Conservation (phyloP, 2,113 vertebrate species). For the Scortum barcoo region DNA sequence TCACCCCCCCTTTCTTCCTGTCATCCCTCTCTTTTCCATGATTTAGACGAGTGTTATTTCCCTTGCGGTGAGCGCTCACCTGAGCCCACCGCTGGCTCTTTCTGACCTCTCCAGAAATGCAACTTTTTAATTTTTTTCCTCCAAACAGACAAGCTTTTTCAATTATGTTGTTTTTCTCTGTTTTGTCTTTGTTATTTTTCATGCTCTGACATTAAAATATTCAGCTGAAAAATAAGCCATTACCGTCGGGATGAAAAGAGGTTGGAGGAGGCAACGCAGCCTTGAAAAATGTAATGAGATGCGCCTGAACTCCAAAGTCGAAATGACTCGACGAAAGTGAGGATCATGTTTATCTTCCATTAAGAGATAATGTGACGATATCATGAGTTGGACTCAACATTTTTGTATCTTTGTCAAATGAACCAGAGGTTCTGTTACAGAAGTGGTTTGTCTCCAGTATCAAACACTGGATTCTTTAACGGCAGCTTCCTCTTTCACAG, state of each 20-base stretch:
- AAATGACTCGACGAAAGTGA: not conserved
- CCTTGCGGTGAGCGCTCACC: conserved; percentile 36
- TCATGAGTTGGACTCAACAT: not conserved
- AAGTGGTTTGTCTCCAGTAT: too few relatives aligned
- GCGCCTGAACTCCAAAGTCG: not conserved
- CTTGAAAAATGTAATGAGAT: not conserved
- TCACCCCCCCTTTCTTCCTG: conserved; percentile 2
- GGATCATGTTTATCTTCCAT: not conserved
- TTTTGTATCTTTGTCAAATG: not conserved
- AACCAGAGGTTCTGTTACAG: not conserved
- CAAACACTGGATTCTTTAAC: not conserved
- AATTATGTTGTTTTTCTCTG: conserved; percentile 10
- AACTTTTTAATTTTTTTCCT: not conserved
- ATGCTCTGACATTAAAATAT: conserved; percentile 5
- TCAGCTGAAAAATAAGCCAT: not conserved
- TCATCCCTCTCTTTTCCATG: conserved; percentile 42
- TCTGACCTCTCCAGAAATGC: conserved; percentile 17
- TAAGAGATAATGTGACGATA: not conserved
- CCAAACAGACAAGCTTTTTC: not conserved
- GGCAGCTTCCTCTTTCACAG: not conserved
- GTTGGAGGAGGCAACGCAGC: not conserved
- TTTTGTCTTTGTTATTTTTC: conserved; percentile 17
- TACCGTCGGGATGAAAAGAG: not conserved
- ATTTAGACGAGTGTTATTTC: conserved; percentile 62
- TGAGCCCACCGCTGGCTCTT: conserved; percentile 31